A percentile compares a stretch with the other conserved stretches of the same genome.
These are phyloP conservation scores for Plebejus anna DNA, from an alignment of 2,888 invertebrate species.

Conservation along the genomic window DNA sequence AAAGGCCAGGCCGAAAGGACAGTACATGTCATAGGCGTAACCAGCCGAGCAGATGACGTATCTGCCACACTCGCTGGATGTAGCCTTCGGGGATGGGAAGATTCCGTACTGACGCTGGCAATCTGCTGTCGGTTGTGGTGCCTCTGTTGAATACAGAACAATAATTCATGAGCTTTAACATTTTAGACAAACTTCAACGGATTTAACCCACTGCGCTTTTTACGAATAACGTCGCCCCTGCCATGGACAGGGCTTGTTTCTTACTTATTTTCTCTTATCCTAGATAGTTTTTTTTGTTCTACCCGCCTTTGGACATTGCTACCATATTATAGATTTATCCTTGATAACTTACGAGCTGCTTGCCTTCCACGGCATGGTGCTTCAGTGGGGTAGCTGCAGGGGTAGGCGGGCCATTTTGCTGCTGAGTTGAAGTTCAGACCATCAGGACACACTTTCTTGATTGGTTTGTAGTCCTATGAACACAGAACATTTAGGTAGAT, in stretches of 20 bases:
- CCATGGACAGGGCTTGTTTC: too few species aligned
- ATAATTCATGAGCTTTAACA: too few species aligned
- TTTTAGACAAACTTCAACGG: too few species aligned
- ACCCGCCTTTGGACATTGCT: too few species aligned
- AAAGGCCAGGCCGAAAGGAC: constrained; percentile 89
- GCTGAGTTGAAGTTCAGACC: constrained; percentile 87
- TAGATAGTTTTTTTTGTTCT: too few species aligned
- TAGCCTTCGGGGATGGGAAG: constrained; percentile 68
- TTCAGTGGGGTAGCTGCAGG: constrained; percentile 90
- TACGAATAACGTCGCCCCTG: too few species aligned
- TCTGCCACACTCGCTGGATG: constrained; percentile 81
- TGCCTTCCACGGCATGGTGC: constrained; percentile 83
- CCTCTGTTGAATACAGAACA: constrained; percentile 63
- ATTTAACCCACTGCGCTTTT: too few species aligned
- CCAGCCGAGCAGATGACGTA: constrained; percentile 90
- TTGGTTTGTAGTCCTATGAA: constrained; percentile 81
- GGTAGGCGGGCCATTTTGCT: constrained; percentile 81
- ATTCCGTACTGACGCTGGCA: constrained; percentile 91
- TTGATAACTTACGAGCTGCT: constrained; percentile 74
- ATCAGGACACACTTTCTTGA: constrained; percentile 86
- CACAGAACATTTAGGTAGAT: background rate
- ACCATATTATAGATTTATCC: too few species aligned
- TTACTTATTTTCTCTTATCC: too few species aligned
- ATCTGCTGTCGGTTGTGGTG: constrained; percentile 82
- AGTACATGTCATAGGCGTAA: constrained; percentile 77